phyloP scores from a whole-genome alignment of 2,113 vertebrate species.

The Laticauda laticaudata region DNA sequence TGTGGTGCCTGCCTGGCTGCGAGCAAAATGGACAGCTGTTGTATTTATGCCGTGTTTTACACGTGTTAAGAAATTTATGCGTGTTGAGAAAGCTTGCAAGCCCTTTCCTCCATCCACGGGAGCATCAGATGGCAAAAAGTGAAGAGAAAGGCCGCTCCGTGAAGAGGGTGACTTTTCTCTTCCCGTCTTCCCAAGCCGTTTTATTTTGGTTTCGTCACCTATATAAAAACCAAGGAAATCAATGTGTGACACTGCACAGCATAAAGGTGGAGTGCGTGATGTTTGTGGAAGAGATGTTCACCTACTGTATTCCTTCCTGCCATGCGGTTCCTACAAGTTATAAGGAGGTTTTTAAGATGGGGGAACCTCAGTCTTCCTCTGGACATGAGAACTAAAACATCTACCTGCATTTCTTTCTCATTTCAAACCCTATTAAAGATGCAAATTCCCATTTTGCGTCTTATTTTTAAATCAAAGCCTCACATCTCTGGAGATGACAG shows the following conservation, averaged over 20 bases:
- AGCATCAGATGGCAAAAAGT: background rate
- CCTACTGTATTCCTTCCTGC: background rate
- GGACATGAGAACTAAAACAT: background rate
- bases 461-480: background rate
- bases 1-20: too few relatives aligned
- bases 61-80: too few relatives aligned
- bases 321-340: too few relatives aligned
- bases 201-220: background rate
- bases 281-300: background rate
- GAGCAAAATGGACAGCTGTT: background rate
- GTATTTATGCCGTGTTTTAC: too few relatives aligned
- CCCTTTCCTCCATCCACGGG: background rate
- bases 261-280: background rate
- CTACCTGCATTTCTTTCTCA: background rate
- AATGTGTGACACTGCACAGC: background rate
- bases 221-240: background rate
- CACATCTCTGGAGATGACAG: background rate
- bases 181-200: background rate
- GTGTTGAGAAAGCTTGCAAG: background rate
- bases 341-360: background rate
- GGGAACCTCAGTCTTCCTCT: background rate
- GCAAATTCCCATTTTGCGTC: background rate
- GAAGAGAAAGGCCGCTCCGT: background rate
- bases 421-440: background rate
- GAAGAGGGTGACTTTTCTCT: background rate